Conservation (phyloP, 1,140 invertebrate species). For the Callitettix versicolor region DNA sequence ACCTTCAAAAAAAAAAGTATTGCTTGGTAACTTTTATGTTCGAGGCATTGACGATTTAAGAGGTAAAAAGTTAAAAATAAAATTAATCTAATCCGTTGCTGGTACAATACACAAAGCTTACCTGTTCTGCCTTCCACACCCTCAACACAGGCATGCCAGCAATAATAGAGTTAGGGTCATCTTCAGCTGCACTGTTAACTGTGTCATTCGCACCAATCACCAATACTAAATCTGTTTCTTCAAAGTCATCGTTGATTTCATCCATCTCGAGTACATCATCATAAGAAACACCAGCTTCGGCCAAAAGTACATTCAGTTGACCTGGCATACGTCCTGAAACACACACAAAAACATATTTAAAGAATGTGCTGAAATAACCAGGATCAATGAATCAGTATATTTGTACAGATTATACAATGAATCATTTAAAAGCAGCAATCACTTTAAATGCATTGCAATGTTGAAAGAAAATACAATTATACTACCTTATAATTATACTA, state of each 20-base stretch:
- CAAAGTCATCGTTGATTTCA: slow-evolving; percentile 84
- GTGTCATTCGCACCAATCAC: slow-evolving; percentile 90
- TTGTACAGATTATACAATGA: too few relatives aligned
- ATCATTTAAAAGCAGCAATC: too few relatives aligned
- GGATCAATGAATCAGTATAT: too few relatives aligned
- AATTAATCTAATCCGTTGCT: too few relatives aligned
- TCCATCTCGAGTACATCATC: slow-evolving; percentile 91
- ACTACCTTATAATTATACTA: too few relatives aligned
- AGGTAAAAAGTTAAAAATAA: too few relatives aligned
- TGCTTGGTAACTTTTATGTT: too few relatives aligned
- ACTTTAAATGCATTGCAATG: too few relatives aligned
- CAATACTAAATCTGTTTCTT: slow-evolving; percentile 70
- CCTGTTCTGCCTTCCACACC: slow-evolving; percentile 78
- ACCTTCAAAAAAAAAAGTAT: too few relatives aligned
- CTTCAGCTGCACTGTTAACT: slow-evolving; percentile 83
- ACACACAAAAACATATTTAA: slow-evolving; percentile 11
- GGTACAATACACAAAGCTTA: slow-evolving; percentile 32
- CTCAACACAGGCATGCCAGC: slow-evolving; percentile 86
- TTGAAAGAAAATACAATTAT: too few relatives aligned
- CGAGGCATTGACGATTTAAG: too few relatives aligned
- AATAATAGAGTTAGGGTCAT: slow-evolving; percentile 83
- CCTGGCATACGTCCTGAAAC: slow-evolving; percentile 74
- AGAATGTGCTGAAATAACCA: too few relatives aligned
- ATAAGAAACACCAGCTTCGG: slow-evolving; percentile 85
- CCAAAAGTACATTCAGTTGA: slow-evolving; percentile 81